Evolutionary conservation across 2,113 vertebrate genomes (phyloP), one percentile per base, ranked within the genome.

Genomic region (Rhinopomastus cyanomelas): DNA sequence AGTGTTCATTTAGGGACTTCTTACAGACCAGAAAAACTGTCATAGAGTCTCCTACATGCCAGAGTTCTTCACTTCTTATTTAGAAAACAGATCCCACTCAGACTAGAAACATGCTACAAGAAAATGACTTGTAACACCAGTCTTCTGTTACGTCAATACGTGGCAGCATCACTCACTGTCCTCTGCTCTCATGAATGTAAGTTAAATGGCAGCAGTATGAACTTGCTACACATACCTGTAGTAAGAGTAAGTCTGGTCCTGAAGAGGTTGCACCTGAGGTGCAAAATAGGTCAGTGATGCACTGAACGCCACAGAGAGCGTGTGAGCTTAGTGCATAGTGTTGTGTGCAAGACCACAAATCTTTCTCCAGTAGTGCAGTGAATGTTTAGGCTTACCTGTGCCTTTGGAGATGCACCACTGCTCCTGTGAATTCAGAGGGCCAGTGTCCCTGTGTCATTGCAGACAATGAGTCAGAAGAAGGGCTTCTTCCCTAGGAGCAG

Each of bases 401-500:
- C 96, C 93, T 92, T 96, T 97, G 66, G 93, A 94, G 60, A 97
- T 65, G 22, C 95, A 84, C 90, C 96, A 89, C 34, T 94, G 92
- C 30, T 97, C 95, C 73, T 91, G 97, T 36, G 96, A 97, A 94
- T 97, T 96, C 9, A 96, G 78, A 5, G 96, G 96, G 55, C 97
- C 92, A 4, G 93, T 95, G 81, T 97, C 94, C 57, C 95, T 3
- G 94, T 90, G 42, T 96, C 90, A 71, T 89, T 97, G 62, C 85
- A 96, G 22, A 95, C 95, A 34, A 89, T 85, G 48, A 98, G 96
- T 85, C 97, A 91, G 96, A 94, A 97, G 85, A 89, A 98, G 85
- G 94, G 96, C 89, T 97, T 98, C 69, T 93, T 95, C 48, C 96
- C 96, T 4, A 95, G 97, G 32, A 98, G 87, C 39, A 97, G 60